Evolutionary conservation across 2,113 vertebrate species (phyloP), one percentile per base, ranked within the genome.

Genomic region (Ammodytes dubius): DNA sequence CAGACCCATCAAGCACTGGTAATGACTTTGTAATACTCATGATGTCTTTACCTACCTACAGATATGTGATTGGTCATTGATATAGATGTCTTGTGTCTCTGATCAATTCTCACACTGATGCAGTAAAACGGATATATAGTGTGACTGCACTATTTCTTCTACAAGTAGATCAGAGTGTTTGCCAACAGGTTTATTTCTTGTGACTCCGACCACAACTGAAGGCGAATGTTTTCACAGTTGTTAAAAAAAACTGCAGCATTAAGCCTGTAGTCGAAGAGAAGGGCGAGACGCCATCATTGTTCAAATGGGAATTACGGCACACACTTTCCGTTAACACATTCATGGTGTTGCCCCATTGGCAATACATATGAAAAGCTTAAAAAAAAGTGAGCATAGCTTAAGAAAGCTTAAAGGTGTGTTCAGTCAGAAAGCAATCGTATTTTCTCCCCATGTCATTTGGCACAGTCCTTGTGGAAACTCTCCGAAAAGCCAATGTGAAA

Each of bases 1-100:
- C 70, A 64, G 83, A 74, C 72, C 85, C 81, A 70, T 84, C 71
- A 73, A 90, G 83, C 83, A 66, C 54, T 64, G 27, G 58, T 87
- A 91, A 91, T 88, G 73, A 87, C 89, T 87, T 90, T 88, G 82
- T 90, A 89, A 92, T 92, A 83, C 87, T 76, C 74, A 6, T 19
- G 52, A 59, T 70, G 63, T 67, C 72, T 66, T 82, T 70, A 52
- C 66, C 81, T 89, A 90, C 75, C 58, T 77, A 57, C 42, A 82
- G 63, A 81, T 63, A 70, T 81, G 77, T 65, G 70, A 82, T 64
- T 73, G 81, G 75, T 79, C 27, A 27, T 27, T 35, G 53, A 84
- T 58, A 80, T 52, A 54, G 53, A 0, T 73, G 27, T 86, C 74
- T 64, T 76, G 67, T 54, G 40, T 69, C 74, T 54, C 17, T 79